These are phyloP conservation scores for Halesus radiatus DNA, from an alignment of 1,140 invertebrate genomes.

Conservation along the genomic window DNA sequence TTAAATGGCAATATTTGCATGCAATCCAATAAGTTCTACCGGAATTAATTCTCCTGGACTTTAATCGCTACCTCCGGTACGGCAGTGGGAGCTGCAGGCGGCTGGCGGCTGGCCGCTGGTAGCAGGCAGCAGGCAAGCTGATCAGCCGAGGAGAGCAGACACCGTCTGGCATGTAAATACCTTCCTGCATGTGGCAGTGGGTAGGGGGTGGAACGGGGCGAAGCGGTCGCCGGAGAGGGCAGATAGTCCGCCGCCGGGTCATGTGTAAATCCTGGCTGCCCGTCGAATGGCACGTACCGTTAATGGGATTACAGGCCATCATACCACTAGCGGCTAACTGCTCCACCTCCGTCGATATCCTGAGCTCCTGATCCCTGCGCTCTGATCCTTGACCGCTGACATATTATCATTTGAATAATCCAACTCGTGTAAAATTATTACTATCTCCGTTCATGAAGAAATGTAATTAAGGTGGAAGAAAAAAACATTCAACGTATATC, in stretches of 20 bases:
- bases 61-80: background rate
- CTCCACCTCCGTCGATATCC: slow-evolving; percentile 35
- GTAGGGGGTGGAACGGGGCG: background rate
- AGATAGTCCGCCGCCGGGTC: slow-evolving; percentile 42
- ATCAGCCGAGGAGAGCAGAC: slow-evolving; percentile 30
- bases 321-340: slow-evolving; percentile 41
- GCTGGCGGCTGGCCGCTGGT: too few relatives aligned
- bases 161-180: slow-evolving; percentile 55
- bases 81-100: too few relatives aligned
- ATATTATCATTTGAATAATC: slow-evolving; percentile 38
- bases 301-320: slow-evolving; percentile 56
- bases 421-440: background rate
- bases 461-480: too few relatives aligned
- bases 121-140: background rate
- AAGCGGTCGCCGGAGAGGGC: background rate
- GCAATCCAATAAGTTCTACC: background rate
- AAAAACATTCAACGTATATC: too few relatives aligned
- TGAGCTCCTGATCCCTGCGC: slow-evolving; percentile 28
- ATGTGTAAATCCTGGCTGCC: slow-evolving; percentile 52
- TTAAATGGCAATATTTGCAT: slow-evolving; percentile 16
- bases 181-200: background rate
- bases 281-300: slow-evolving; percentile 50
- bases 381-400: slow-evolving; percentile 27
- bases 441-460: too few relatives aligned
- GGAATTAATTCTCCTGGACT: slow-evolving; percentile 13